Conservation (phyloP, 2,888 invertebrate species). For the Microctonus hyperodae region DNA sequence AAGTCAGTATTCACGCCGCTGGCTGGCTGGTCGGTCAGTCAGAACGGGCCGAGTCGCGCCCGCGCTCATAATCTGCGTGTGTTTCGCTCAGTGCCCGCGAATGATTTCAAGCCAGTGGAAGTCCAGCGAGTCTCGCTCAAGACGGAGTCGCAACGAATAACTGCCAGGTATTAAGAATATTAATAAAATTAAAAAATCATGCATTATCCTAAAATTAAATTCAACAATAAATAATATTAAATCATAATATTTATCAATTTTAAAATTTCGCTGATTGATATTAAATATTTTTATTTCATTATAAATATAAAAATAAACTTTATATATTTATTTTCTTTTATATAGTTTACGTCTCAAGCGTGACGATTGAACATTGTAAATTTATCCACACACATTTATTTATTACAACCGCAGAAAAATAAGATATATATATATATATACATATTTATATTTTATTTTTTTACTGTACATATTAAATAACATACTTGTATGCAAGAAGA, state of each 20-base stretch:
- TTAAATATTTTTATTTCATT: neutral
- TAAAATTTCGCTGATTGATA: neutral
- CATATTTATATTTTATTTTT: neutral
- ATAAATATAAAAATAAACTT: neutral
- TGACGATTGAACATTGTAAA: neutral
- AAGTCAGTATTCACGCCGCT: constrained; percentile 27
- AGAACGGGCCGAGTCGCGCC: constrained; percentile 25
- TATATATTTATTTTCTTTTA: neutral
- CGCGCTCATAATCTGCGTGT: constrained; percentile 9
- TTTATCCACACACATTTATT: neutral
- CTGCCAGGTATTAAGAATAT: constrained; percentile 1
- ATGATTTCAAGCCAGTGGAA: constrained; percentile 13
- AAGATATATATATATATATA: too few relatives aligned
- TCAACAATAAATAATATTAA: neutral
- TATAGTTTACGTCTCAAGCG: neutral
- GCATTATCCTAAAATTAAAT: neutral
- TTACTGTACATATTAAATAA: neutral
- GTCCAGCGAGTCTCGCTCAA: constrained; percentile 19
- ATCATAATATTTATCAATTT: neutral
- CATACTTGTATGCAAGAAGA: neutral
- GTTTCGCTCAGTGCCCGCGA: constrained; percentile 16
- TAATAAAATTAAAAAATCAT: neutral
- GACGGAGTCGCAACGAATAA: constrained; percentile 17
- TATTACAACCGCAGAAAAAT: neutral
- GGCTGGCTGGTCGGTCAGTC: constrained; percentile 29